phyloP scores from a whole-genome alignment of 2,113 vertebrate species.

The Procapra przewalskii region DNA sequence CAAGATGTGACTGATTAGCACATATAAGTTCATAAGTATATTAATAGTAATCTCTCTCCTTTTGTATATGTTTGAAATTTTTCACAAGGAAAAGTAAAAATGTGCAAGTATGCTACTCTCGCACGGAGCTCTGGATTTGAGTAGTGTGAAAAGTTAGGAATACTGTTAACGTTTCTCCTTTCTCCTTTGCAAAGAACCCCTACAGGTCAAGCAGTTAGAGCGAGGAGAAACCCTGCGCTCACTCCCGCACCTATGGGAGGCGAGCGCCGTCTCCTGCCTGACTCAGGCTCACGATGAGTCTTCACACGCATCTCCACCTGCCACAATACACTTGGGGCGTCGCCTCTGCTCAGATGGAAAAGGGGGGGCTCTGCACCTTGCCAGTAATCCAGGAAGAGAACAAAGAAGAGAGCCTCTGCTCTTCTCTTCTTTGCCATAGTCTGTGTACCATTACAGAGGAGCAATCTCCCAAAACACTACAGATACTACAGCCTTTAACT shows the following conservation, averaged over 20 bases:
- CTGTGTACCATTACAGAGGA: neutral
- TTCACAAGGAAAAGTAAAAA: neutral
- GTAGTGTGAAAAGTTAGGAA: neutral
- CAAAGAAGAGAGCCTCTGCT: neutral
- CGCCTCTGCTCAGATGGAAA: neutral
- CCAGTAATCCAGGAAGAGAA: conserved; percentile 17
- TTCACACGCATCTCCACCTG: neutral
- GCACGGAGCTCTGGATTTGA: neutral
- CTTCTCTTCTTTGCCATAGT: neutral
- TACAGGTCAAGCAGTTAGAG: neutral
- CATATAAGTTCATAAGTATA: neutral
- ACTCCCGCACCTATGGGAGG: neutral
- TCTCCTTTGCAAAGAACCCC: neutral
- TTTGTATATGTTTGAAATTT: neutral
- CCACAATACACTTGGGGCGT: neutral
- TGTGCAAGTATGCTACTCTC: neutral
- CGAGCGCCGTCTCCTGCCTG: neutral
- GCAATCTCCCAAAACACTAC: neutral
- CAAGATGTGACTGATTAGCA: neutral
- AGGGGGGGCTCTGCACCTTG: neutral
- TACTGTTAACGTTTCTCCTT: neutral
- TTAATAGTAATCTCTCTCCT: neutral
- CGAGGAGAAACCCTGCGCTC: neutral
- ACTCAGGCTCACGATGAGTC: neutral
- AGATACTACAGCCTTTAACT: neutral